phyloP scores from a whole-genome alignment of 2,113 vertebrate species.

The Pseudopipra pipra region DNA sequence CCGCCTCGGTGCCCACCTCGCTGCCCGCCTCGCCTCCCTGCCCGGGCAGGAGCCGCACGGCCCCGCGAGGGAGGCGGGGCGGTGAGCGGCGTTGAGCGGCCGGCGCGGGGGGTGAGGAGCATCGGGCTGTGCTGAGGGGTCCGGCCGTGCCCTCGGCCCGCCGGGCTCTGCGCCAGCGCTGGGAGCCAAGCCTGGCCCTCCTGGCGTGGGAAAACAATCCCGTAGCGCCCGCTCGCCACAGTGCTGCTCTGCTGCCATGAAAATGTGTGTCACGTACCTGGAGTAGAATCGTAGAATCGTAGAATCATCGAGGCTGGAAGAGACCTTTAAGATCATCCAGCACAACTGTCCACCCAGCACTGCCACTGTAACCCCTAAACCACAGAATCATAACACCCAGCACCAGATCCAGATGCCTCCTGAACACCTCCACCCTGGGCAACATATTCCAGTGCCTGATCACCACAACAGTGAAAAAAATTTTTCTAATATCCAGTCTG shows the following conservation, averaged over 20 bases:
- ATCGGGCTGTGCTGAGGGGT: neutral
- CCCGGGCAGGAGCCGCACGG: neutral
- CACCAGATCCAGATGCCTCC: neutral
- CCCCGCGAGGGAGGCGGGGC: neutral
- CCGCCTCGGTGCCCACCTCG: neutral
- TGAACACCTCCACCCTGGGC: neutral
- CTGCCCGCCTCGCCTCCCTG: neutral
- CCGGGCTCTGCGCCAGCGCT: neutral
- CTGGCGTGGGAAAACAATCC: neutral
- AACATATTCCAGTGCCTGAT: neutral
- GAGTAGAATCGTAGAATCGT: neutral
- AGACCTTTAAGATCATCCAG: neutral
- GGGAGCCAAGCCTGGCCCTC: neutral
- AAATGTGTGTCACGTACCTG: neutral
- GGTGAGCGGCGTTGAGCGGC: neutral
- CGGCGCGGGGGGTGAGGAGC: neutral
- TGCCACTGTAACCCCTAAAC: neutral
- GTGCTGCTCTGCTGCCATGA: neutral
- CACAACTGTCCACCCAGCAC: neutral
- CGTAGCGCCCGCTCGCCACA: accelerated
- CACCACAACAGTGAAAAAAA: neutral
- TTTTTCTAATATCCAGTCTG: neutral
- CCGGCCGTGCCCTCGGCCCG: neutral
- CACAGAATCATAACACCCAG: accelerated
- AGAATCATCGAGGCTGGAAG: neutral